These are phyloP conservation scores for Agelas oroides DNA, from an alignment of 37 sponge, comb jelly and placozoan genomes.

Conservation along the genomic window DNA sequence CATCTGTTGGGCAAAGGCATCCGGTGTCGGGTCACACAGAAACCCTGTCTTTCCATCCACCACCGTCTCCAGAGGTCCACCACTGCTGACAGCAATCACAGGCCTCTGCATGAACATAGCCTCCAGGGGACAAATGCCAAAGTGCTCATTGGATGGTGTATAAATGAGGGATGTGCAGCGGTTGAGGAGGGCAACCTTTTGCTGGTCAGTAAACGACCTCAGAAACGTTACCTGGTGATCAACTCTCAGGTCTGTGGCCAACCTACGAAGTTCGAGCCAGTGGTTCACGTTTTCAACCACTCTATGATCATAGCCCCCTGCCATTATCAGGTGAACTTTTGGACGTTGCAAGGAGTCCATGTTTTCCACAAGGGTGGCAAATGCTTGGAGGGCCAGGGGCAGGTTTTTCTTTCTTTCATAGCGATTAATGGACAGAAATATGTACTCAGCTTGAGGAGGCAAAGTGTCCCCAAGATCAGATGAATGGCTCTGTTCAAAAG, in stretches of 20 bases:
- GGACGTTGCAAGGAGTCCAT: conserved; percentile 33
- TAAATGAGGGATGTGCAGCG: conserved; percentile 87
- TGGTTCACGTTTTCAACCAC: conserved; percentile 94
- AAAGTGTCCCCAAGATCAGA: conserved; percentile 12
- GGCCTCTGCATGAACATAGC: conserved; percentile 95
- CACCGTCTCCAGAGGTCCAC: conserved; percentile 96
- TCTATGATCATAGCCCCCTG: conserved; percentile 97
- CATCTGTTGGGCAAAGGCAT: conserved; percentile 84
- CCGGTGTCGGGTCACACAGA: conserved; percentile 79
- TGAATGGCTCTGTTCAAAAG: conserved; percentile 66
- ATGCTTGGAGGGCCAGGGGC: conserved; percentile 78
- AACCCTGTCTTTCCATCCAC: conserved; percentile 86
- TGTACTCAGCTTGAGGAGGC: conserved; percentile 31
- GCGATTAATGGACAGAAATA: conserved; percentile 94
- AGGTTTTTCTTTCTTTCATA: conserved; percentile 99
- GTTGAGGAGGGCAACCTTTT: conserved; percentile 76
- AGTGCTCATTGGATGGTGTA: conserved; percentile 97
- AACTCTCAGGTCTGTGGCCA: conserved; percentile 54
- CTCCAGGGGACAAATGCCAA: conserved; percentile 98
- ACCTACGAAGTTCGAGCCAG: conserved; percentile 74
- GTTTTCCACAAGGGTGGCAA: conserved; percentile 45
- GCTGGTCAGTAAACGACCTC: conserved; percentile 80
- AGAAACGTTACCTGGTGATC: conserved; percentile 82
- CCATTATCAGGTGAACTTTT: conserved; percentile 82
- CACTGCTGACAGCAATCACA: conserved; percentile 95